Conservation (phyloP, 2,888 invertebrate species). For the Thymelicus acteon region DNA sequence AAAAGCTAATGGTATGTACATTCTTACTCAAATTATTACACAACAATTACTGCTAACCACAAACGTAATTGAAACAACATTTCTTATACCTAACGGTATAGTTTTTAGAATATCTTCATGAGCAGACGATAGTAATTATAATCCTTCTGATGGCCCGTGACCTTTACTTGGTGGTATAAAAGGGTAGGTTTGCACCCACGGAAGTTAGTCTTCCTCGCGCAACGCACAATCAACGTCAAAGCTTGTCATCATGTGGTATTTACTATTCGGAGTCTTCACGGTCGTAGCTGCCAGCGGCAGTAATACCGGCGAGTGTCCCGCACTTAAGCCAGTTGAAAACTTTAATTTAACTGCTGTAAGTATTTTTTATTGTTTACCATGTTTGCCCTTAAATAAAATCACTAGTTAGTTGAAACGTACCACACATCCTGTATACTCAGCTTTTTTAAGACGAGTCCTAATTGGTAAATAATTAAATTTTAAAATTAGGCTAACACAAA, state of each 20-base stretch:
- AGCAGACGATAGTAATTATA: constrained; percentile 50
- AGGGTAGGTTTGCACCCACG: constrained; percentile 47
- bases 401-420: too few relatives aligned
- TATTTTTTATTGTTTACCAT: constrained; percentile 14
- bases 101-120: constrained; percentile 17
- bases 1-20: too few relatives aligned
- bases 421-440: too few relatives aligned
- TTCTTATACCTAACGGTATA: neutral
- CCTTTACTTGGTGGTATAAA: constrained; percentile 66
- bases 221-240: constrained; percentile 1
- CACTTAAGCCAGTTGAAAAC: constrained; percentile 65
- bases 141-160: constrained; percentile 63
- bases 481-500: too few relatives aligned
- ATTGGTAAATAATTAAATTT: too few relatives aligned
- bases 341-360: constrained; percentile 65
- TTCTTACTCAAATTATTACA: too few relatives aligned
- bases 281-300: constrained; percentile 58
- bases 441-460: too few relatives aligned
- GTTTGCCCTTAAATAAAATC: too few relatives aligned
- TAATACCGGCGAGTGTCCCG: constrained; percentile 67
- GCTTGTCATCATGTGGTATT: constrained; percentile 55
- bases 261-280: constrained; percentile 59
- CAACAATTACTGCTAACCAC: too few relatives aligned
- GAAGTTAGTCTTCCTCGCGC: constrained; percentile 49
- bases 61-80: too few relatives aligned